Percentiles rank a stretch among this genome's conserved stretches.
phyloP scores from a whole-genome alignment of 1,140 invertebrate species.

The Aphis gossypii region DNA sequence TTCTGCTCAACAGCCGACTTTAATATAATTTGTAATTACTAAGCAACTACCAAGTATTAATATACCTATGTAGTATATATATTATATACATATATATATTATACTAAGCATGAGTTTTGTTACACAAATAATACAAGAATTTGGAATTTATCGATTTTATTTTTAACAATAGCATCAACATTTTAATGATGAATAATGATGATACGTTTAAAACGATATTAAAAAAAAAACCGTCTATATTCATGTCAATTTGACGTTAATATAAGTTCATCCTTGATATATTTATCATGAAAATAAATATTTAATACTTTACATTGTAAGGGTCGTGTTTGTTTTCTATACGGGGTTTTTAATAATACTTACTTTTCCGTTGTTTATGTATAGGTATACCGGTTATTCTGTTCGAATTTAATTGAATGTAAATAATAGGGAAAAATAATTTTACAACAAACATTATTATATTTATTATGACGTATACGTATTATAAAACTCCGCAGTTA shows the following conservation, averaged over 20 bases:
- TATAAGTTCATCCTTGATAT: neutral
- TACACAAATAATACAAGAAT: neutral
- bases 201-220: neutral
- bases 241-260: neutral
- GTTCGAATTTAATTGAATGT: neutral
- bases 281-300: neutral
- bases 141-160: neutral
- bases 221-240: neutral
- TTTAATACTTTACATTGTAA: neutral
- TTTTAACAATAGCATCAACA: neutral
- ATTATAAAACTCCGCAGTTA: neutral
- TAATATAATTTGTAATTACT: no score
- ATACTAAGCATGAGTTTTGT: neutral
- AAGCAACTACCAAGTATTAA: no score
- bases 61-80: no score
- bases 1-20: no score
- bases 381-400: neutral
- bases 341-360: neutral
- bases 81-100: no score
- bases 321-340: neutral
- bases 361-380: neutral
- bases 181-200: neutral
- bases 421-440: neutral
- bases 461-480: neutral
- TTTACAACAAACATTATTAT: constrained; percentile 9